Conservation (phyloP, 2,888 invertebrate genomes). For the Xanthostigma xanthostigma region DNA sequence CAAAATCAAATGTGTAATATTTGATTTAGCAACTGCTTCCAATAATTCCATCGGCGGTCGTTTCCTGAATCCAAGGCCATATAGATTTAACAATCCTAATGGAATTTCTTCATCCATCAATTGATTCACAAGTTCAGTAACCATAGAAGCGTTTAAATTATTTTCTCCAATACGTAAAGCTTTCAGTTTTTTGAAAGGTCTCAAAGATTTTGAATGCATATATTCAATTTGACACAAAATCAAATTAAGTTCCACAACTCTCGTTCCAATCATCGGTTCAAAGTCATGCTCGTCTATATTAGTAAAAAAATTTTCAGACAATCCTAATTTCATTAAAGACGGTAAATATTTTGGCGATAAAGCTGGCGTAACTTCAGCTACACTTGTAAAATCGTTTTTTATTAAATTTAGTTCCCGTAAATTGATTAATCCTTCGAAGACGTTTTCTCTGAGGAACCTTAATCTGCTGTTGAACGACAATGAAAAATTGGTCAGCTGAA, state of each 20-base stretch:
- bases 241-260: slow-evolving; percentile 31
- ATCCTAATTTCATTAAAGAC: slow-evolving; percentile 29
- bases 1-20: slow-evolving; percentile 32
- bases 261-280: slow-evolving; percentile 29
- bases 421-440: slow-evolving; percentile 35
- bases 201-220: slow-evolving; percentile 35
- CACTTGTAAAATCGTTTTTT: slow-evolving; percentile 36
- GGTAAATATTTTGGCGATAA: slow-evolving; percentile 31
- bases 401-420: slow-evolving; percentile 34
- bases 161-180: slow-evolving; percentile 37
- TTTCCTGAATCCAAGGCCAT: slow-evolving; percentile 37
- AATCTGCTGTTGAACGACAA: slow-evolving; percentile 39
- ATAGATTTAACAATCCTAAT: slow-evolving; percentile 32
- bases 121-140: slow-evolving; percentile 29
- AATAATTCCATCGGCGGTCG: slow-evolving; percentile 32
- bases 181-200: slow-evolving; percentile 29
- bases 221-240: slow-evolving; percentile 36
- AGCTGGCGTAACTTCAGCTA: slow-evolving; percentile 30
- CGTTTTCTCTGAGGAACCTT: slow-evolving; percentile 26
- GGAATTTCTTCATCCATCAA: slow-evolving; percentile 27
- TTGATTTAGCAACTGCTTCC: slow-evolving; percentile 33
- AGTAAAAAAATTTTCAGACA: slow-evolving; percentile 38
- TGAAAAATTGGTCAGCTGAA: slow-evolving; percentile 33
- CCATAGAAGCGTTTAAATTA: slow-evolving; percentile 29
- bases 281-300: slow-evolving; percentile 31